Conservation (phyloP, 2,797 vertebrate species). For the Pipistrellus nathusii region DNA sequence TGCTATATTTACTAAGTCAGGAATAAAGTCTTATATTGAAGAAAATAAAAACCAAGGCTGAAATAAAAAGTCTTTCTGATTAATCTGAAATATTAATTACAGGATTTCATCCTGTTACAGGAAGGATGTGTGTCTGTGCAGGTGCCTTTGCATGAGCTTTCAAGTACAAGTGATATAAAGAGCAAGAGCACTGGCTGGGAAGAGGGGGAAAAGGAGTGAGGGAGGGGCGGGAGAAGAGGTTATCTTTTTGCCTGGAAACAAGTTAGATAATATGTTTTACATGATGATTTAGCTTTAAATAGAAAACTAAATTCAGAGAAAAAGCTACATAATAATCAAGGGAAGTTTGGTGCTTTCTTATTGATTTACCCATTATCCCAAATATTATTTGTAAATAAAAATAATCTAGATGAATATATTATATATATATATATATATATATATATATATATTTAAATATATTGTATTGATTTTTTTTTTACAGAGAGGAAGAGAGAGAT, state of each 20-base stretch:
- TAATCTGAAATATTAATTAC: conserved; percentile 27
- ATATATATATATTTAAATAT: too few species aligned
- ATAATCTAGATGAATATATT: neutral
- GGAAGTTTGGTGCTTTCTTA: neutral
- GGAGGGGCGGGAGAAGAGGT: neutral
- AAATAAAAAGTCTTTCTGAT: neutral
- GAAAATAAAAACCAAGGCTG: neutral
- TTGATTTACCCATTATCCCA: neutral
- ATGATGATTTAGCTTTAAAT: neutral
- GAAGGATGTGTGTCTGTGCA: neutral
- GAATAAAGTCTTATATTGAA: conserved; percentile 38
- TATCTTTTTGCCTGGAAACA: conserved; percentile 33
- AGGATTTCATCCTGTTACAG: neutral
- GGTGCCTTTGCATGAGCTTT: neutral
- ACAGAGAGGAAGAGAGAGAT: too few species aligned
- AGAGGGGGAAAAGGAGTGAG: too few species aligned
- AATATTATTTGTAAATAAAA: conserved; percentile 15
- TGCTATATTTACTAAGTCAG: neutral
- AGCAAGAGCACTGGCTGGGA: neutral
- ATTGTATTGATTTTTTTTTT: too few species aligned
- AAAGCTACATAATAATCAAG: conserved; percentile 23
- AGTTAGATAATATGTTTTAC: conserved; percentile 22
- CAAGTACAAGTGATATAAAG: neutral
- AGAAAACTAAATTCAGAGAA: conserved; percentile 38
- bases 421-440: too few species aligned